Base-by-base conservation (phyloP, 2,113 vertebrate species). In the Nesogale talazaci region DNA sequence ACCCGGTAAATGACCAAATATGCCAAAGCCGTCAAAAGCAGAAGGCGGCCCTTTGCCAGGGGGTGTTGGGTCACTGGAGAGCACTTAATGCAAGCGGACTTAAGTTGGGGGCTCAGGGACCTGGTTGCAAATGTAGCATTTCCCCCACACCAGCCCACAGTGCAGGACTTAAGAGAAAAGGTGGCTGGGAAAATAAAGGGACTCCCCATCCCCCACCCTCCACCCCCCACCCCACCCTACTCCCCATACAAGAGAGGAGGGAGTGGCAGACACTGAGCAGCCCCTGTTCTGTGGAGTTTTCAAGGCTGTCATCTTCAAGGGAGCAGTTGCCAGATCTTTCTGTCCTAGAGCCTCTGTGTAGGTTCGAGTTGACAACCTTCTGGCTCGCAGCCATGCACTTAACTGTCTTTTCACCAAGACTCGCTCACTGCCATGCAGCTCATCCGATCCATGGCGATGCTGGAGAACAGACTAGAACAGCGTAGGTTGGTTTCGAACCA, bases 1-100 rank as follows among this genome's bases (percentile, higher is more conserved):
- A 98, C 98, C 98, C 98, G 98, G 98, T 99, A 99, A 99, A 99
- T 99, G 99, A 99, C 99, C 98, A 99, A 99, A 99, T 99, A 99
- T 99, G 99, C 98, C 99, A 98, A 98, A 98, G 98, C 98, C 98
- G 98, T 99, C 98, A 98, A 98, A 99, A 99, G 99, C 99, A 99
- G 99, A 99, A 98, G 98, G 99, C 98, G 97, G 98, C 98, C 99
- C 99, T 99, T 99, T 99, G 99, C 99, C 98, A 98, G 98, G 98
- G 98, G 98, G 98, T 98, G 98, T 98, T 97, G 98, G 99, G 99
- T 99, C 98, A 98, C 98, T 98, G 97, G 98, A 98, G 98, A 98
- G 98, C 98, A 98, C 98, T 98, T 98, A 98, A 98, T 98, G 97
- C 97, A 86, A 90, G 92, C 92, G 9, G 84, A 93, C 94, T 96